Conservation (phyloP, 2,113 vertebrate species). For the Hydrolagus affinis region DNA sequence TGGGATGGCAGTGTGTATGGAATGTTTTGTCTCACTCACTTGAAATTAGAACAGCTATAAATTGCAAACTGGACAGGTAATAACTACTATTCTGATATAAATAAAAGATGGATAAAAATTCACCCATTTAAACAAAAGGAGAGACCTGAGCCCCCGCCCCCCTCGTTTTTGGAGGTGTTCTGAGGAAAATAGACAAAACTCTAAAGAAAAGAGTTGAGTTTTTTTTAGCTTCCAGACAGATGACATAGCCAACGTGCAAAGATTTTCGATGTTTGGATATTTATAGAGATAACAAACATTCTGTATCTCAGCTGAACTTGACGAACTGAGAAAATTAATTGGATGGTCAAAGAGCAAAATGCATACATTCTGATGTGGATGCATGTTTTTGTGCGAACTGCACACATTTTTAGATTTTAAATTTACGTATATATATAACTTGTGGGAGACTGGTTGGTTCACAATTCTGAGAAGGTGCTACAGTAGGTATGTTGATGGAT, state of each 20-base stretch:
- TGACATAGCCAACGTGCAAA: neutral
- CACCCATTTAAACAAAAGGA: neutral
- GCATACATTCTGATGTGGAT: neutral
- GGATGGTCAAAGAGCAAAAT: neutral
- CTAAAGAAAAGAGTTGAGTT: neutral
- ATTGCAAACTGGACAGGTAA: neutral
- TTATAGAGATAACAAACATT: neutral
- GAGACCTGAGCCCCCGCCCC: neutral
- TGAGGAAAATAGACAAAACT: neutral
- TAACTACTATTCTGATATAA: too few species aligned
- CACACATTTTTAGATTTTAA: neutral
- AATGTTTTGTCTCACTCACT: conserved; percentile 13
- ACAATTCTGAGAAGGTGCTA: neutral
- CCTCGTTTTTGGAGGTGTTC: neutral
- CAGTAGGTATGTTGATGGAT: neutral
- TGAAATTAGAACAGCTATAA: neutral
- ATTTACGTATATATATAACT: neutral
- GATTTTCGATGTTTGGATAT: neutral
- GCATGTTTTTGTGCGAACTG: neutral
- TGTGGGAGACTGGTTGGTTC: neutral
- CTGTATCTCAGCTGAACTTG: neutral
- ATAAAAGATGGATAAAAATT: too few species aligned
- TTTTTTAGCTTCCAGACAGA: neutral
- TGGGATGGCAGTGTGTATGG: neutral
- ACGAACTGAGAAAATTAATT: neutral